phyloP scores from a whole-genome alignment of 2,888 invertebrate genomes.

The Hydrotaea diabolus region DNA sequence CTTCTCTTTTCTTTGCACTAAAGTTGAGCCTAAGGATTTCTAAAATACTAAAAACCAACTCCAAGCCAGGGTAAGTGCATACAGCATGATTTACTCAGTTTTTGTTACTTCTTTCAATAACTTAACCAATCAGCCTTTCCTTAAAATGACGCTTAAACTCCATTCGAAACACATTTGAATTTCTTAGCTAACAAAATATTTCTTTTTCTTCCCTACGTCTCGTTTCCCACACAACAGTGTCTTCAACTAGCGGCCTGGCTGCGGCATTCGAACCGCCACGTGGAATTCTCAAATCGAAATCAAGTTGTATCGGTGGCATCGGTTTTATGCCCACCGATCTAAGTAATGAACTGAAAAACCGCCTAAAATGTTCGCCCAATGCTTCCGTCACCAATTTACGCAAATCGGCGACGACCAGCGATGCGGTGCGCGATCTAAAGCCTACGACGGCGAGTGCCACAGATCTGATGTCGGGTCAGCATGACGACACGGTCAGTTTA shows the following conservation, averaged over 20 bases:
- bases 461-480: slow-evolving; percentile 68
- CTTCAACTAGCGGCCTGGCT: slow-evolving; percentile 55
- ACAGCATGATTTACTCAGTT: neutral
- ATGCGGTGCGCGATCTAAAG: slow-evolving; percentile 67
- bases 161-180: neutral
- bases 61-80: slow-evolving; percentile 37
- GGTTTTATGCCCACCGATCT: slow-evolving; percentile 79
- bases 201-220: neutral
- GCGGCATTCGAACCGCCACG: slow-evolving; percentile 71
- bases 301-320: slow-evolving; percentile 75
- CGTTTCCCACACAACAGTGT: slow-evolving; percentile 40
- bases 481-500: slow-evolving; percentile 78
- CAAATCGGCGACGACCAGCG: slow-evolving; percentile 77
- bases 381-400: slow-evolving; percentile 79
- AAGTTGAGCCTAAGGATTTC: slow-evolving; percentile 59
- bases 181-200: neutral
- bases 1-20: slow-evolving; percentile 7
- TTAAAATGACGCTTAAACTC: neutral
- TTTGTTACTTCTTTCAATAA: no score
- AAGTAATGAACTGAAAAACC: slow-evolving; percentile 80
- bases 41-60: slow-evolving; percentile 31
- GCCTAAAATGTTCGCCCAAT: slow-evolving; percentile 78
- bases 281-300: slow-evolving; percentile 78
- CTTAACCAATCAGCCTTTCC: neutral
- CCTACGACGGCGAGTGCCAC: slow-evolving; percentile 43